Percentiles rank a stretch among this genome's conserved stretches.
Evolutionary conservation across 2,797 vertebrate genomes (phyloP).

Genomic region (Decapterus maruadsi): DNA sequence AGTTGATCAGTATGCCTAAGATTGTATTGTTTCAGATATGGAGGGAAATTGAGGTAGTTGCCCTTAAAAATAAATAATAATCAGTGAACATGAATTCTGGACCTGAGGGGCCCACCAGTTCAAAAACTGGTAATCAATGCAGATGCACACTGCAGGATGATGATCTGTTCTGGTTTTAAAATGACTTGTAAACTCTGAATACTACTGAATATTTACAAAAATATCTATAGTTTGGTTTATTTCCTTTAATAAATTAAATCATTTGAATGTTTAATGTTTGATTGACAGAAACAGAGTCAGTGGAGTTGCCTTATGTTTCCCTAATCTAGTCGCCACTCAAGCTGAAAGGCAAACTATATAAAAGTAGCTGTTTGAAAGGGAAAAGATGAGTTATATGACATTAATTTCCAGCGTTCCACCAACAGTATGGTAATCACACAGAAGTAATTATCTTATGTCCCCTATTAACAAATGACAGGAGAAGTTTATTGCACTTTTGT

Average conservation of each 20-base stretch:
- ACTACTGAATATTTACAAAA: constrained; percentile 6
- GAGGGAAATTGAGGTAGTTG: too few relatives aligned
- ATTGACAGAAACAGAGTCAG: constrained; percentile 1
- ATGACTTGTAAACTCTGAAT: constrained; percentile 12
- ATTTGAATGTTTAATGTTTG: background rate
- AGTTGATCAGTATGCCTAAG: too few relatives aligned
- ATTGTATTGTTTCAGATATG: too few relatives aligned
- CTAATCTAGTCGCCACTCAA: constrained; percentile 17
- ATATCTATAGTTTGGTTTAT: background rate
- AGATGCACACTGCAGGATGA: constrained; percentile 16
- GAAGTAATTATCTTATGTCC: constrained; percentile 56
- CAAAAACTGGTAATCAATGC: constrained; percentile 10
- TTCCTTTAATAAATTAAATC: background rate
- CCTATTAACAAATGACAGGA: constrained; percentile 48
- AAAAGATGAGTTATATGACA: constrained; percentile 40
- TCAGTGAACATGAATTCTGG: too few relatives aligned
- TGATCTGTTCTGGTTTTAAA: constrained; percentile 10
- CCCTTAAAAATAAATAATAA: too few relatives aligned
- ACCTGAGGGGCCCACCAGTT: too few relatives aligned
- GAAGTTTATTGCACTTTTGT: constrained; percentile 36
- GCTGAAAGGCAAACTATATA: constrained; percentile 30
- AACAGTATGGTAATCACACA: constrained; percentile 40
- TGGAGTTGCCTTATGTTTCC: constrained; percentile 6
- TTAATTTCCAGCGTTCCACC: constrained; percentile 44
- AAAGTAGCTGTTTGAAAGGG: constrained; percentile 27